Base-by-base conservation (phyloP, 2,113 vertebrate genomes). In the Lota lota region DNA sequence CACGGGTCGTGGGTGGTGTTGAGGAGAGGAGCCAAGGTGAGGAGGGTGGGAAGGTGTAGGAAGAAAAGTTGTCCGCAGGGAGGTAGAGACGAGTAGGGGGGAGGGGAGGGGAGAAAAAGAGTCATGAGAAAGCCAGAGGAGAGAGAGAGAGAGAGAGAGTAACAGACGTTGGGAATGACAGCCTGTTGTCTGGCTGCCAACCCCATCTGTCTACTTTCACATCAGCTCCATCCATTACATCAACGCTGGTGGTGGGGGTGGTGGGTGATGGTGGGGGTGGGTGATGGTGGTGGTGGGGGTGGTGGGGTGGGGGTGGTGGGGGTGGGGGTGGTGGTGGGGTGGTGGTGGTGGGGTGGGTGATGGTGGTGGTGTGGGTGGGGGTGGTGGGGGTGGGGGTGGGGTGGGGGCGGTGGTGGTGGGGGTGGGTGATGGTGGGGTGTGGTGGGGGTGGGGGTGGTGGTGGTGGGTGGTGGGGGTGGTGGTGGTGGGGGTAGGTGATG, bases 121-220 rank as follows among this genome's bases (percentile, higher is more conserved):
- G 67, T 11, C 62, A 70, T 74, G 67, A 16, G 59, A 61, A 53
- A 18, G 77, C 66, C 70, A 67, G 40, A 54, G 50, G n/a, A 66
- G 64, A 28, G 66, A 51, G 61, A 58, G 66, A 51, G 61, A 58
- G 18, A 71, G 75, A 63, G 66, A 66, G 59, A 22, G 67, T 16
- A 71, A 80, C 84, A 86, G 80, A 80, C 70, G 64, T 47, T 67
- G 73, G 74, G 78, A 74, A 87, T 64, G 75, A 81, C 77, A 78
- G 83, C 77, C 87, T 89, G 87, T 90, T 92, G 89, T 89, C 82
- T 80, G 75, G 76, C 81, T 92, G 89, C 89, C 90, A 89, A 70
- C 76, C 87, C 90, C 91, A 92, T 90, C 90, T 92, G 91, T 90
- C 87, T 85, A 80, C 74, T 83, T 90, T 89, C 89, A 83, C 90